Percentiles rank a stretch among this genome's conserved stretches.
Evolutionary conservation across 2,888 invertebrate genomes (phyloP).

Genomic region (Pristionchus maxplancki): DNA sequence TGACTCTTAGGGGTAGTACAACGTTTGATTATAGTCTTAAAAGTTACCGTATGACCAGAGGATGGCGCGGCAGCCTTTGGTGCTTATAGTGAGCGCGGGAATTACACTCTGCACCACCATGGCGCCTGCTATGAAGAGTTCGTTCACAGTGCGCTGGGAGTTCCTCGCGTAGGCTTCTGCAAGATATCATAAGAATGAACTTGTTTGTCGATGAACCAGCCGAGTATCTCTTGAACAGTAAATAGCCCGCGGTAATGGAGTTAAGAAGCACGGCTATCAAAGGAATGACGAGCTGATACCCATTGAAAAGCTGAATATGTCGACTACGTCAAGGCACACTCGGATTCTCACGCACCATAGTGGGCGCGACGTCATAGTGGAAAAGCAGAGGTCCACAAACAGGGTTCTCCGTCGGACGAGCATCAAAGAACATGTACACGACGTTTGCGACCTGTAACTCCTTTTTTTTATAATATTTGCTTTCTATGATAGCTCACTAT

Average conservation of each 20-base stretch:
- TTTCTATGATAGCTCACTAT: too few species aligned
- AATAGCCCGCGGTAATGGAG: neutral
- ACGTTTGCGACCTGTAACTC: neutral
- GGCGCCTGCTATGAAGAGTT: slow-evolving; percentile 5
- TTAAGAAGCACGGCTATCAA: neutral
- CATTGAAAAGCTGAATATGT: neutral
- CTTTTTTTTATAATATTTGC: too few species aligned
- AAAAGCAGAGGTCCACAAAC: neutral
- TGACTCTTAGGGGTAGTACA: too few species aligned
- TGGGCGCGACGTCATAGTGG: neutral
- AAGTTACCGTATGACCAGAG: neutral
- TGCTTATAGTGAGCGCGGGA: slow-evolving; percentile 24
- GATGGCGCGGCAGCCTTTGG: slow-evolving; percentile 12
- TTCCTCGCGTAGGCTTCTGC: neutral
- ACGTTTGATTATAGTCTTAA: too few species aligned
- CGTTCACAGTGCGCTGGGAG: neutral
- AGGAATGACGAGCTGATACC: slow-evolving; percentile 8
- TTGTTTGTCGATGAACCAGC: neutral
- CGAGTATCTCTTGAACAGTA: slow-evolving; percentile 3
- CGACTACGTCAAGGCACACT: neutral
- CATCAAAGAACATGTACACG: slow-evolving; percentile 22
- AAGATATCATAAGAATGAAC: neutral
- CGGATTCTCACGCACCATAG: neutral
- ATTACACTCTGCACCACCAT: neutral
- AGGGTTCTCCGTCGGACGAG: neutral